Evolutionary conservation across 2,113 vertebrate genomes (phyloP), one percentile per base, ranked within the genome.

Genomic region (Phylloscopus trochilus): DNA sequence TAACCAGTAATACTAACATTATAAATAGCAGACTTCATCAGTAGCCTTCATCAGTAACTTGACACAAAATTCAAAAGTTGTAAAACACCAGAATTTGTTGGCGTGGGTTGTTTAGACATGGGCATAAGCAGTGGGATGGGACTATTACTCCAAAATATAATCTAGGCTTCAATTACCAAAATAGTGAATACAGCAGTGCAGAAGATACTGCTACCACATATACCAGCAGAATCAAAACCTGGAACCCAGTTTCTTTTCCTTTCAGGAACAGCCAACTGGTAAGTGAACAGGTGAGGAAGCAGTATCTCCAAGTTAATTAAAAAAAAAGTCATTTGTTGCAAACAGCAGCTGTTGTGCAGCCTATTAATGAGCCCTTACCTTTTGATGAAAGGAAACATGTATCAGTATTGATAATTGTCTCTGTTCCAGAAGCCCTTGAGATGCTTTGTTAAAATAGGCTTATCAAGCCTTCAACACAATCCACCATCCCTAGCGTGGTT

Each of bases 381-480:
- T 80, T 30, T 46, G 75, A 90, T 83, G 49, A 92, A 91, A 87
- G n/a, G 69, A 82, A 96, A 92, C 52, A 63, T 47, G 47, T 28
- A 68, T 83, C 51, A 82, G 67, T 83, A 89, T 72, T 87, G 89
- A 80, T 90, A 95, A 94, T 62, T 93, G 67, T 7, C 60, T 82
- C 44, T 87, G 21, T 41, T 92, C 41, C 64, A 94, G 51, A 79
- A 96, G 90, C 59, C 66, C 78, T 89, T 75, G 66, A 91, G 78
- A 81, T 92, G 49, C 70, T 94, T 83, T 81, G 89, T 87, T 94
- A 93, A 80, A 95, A 85, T 3, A 56, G 47, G 81, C 43, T 93
- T 84, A 94, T 87, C 79, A 73, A 77, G 49, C 79, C 68, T 83
- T 93, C 76, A 77, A 31, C 52, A 68, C 83, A 92, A 89, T 88